These are phyloP conservation scores for Eutolmus rufibarbis DNA, from an alignment of 2,888 invertebrate species.

Conservation along the genomic window DNA sequence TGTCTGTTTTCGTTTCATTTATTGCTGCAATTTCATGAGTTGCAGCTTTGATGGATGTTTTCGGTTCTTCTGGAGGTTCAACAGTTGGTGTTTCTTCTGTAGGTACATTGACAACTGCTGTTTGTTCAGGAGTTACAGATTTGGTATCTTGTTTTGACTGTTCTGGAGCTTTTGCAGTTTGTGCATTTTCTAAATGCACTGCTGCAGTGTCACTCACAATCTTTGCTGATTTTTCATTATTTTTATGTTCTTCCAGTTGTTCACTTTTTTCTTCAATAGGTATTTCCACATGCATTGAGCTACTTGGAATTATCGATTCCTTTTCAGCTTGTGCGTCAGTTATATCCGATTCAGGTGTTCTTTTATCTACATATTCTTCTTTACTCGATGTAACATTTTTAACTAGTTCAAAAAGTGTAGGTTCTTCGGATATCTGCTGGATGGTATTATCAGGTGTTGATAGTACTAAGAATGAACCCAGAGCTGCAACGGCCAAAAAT, in stretches of 20 bases:
- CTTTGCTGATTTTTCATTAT: background rate
- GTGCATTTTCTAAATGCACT: background rate
- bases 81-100: background rate
- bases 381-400: background rate
- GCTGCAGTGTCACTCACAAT: background rate
- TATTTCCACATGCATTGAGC: background rate
- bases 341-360: background rate
- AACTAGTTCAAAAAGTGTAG: background rate
- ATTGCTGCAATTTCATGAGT: no score
- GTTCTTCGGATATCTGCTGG: background rate
- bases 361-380: background rate
- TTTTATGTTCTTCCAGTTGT: background rate
- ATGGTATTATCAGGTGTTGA: background rate
- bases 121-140: background rate
- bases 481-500: constrained; percentile 8
- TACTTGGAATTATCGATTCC: background rate
- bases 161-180: background rate
- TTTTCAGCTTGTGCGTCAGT: background rate
- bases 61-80: background rate
- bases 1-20: background rate
- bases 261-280: background rate
- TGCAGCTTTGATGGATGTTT: background rate
- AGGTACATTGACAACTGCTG: background rate
- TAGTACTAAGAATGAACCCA: background rate
- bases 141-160: background rate